Evolutionary conservation across 2,797 vertebrate genomes (phyloP), one percentile per base, ranked within the genome.

Genomic region (Lutjanus argentimaculatus): DNA sequence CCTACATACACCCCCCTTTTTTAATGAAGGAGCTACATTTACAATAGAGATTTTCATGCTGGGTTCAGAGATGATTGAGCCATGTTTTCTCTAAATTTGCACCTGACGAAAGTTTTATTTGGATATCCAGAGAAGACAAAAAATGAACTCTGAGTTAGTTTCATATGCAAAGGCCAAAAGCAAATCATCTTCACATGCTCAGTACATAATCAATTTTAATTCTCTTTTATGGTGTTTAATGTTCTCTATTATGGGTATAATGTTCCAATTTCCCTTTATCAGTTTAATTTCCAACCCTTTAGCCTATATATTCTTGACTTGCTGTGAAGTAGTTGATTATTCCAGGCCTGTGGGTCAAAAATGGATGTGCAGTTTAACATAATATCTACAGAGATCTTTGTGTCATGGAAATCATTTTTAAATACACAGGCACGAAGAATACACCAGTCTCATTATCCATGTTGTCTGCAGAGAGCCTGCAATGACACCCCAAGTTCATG

Each of bases 401-500:
- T 56, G 43, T 74, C 8, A 64, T 30, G 2, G 2, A 30, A 2
- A 30, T 30, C 25, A 30, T 30, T 4, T 30, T 30, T 30, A 30
- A 30, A 77, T 22, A 46, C 46, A 68, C 15, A 72, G 12, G 46
- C 59, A 67, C 8, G 7, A 45, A 67, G 53, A 14, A 43, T 7
- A 59, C 8, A 59, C 51, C 51, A 48, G 13, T 43, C 40, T 77
- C 72, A 85, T 85, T 71, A 86, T 77, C 59, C 51, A n/a, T 62
- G 80, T 59, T 30, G 22, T 69, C 81, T 78, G 57, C 61, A 72
- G 48, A 80, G 56, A 83, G 76, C 14, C 46, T 59, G 43, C 80
- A 88, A 86, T 85, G 84, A 79, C 87, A 85, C 62, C 48, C 15
- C 67, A 72, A 85, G 76, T 81, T 82, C 55, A 67, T 17, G 21